These are phyloP conservation scores for Microchrysa polita DNA, from an alignment of 2,888 invertebrate species.

Conservation along the genomic window DNA sequence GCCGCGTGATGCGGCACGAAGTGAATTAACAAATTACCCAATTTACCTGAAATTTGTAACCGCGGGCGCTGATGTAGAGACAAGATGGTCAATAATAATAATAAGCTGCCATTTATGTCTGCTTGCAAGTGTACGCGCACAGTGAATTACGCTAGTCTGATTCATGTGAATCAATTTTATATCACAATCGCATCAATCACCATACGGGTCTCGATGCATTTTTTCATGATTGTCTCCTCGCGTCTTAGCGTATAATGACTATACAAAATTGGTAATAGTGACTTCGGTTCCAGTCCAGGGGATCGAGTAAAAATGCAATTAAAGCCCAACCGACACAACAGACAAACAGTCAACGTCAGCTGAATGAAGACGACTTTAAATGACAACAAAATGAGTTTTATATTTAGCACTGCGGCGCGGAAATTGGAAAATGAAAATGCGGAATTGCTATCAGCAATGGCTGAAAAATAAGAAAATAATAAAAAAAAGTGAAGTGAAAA, in stretches of 20 bases:
- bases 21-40: too few species aligned
- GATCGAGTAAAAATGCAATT: slow-evolving; percentile 37
- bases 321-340: slow-evolving; percentile 33
- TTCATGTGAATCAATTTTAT: too few species aligned
- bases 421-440: slow-evolving; percentile 23
- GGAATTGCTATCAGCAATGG: neutral
- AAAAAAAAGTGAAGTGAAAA: too few species aligned
- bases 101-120: too few species aligned
- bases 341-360: slow-evolving; percentile 20
- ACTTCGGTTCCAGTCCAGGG: slow-evolving; percentile 33
- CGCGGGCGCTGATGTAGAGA: too few species aligned
- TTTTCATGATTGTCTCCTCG: neutral
- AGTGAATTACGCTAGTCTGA: too few species aligned
- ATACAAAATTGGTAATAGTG: neutral
- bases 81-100: too few species aligned
- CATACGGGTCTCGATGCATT: neutral
- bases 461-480: too few species aligned
- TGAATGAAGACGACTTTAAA: slow-evolving; percentile 23
- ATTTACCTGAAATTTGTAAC: too few species aligned
- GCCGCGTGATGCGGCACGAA: too few species aligned
- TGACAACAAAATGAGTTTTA: slow-evolving; percentile 29
- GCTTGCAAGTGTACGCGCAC: too few species aligned
- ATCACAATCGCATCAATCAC: slow-evolving; percentile 6
- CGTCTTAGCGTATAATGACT: slow-evolving; percentile 5
- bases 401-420: neutral